phyloP scores from a whole-genome alignment of 2,888 invertebrate genomes.

The Pilophorus perplexus region DNA sequence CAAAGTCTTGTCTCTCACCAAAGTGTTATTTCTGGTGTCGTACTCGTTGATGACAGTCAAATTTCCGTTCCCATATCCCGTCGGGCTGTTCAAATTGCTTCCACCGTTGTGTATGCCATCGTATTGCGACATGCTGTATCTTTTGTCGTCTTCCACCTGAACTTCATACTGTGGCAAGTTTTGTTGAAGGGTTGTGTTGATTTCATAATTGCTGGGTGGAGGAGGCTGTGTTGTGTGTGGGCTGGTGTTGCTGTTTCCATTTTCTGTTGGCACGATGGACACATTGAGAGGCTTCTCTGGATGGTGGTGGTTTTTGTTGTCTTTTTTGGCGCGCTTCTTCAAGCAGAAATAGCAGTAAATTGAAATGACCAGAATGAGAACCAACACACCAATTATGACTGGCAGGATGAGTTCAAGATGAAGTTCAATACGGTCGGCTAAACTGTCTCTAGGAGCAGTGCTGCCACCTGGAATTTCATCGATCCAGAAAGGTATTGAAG shows the following conservation, averaged over 20 bases:
- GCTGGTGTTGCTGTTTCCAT: slow-evolving; percentile 39
- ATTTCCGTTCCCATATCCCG: slow-evolving; percentile 47
- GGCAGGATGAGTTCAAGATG: slow-evolving; percentile 56
- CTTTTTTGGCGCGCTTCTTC: slow-evolving; percentile 52
- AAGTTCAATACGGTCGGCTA: slow-evolving; percentile 53
- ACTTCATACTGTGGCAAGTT: slow-evolving; percentile 50
- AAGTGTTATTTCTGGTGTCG: slow-evolving; percentile 49
- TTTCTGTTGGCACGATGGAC: slow-evolving; percentile 54
- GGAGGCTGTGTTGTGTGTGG: not conserved
- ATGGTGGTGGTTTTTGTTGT: slow-evolving; percentile 46
- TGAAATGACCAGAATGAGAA: slow-evolving; percentile 53
- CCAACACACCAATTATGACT: slow-evolving; percentile 55
- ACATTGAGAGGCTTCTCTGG: slow-evolving; percentile 51
- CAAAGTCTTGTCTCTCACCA: slow-evolving; percentile 54
- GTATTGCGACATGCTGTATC: slow-evolving; percentile 54
- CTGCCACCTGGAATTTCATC: slow-evolving; percentile 51
- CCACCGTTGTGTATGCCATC: slow-evolving; percentile 44
- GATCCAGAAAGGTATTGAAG: slow-evolving; percentile 51
- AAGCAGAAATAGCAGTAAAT: slow-evolving; percentile 57
- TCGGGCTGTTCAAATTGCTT: slow-evolving; percentile 42
- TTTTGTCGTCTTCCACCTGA: slow-evolving; percentile 55
- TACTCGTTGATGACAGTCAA: slow-evolving; percentile 48
- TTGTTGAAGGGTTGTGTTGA: slow-evolving; percentile 45
- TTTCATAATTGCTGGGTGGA: slow-evolving; percentile 44
- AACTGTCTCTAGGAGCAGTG: slow-evolving; percentile 48